Evolutionary conservation across 2,113 vertebrate genomes (phyloP).

Genomic region (Cygnus atratus): DNA sequence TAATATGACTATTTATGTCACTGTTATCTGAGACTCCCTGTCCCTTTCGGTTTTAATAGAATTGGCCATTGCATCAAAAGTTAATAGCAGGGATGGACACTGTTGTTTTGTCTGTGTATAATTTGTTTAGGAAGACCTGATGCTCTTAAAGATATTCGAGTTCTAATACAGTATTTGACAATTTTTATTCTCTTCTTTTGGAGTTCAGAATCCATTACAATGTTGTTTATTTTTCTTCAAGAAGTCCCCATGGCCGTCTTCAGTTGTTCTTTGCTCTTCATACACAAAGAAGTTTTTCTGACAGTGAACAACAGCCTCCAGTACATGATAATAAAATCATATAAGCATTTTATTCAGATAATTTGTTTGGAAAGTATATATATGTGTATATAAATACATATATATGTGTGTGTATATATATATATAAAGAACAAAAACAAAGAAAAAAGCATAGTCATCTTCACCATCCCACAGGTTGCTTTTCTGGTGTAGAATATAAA

Average conservation of each 20-base stretch:
- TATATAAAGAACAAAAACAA: neutral
- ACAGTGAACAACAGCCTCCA: neutral
- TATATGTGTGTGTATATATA: no score
- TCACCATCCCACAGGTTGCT: neutral
- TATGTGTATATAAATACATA: no score
- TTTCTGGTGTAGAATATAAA: neutral
- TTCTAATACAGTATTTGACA: neutral
- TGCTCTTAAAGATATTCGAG: neutral
- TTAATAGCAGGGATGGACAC: neutral
- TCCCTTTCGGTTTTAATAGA: neutral
- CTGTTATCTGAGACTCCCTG: neutral
- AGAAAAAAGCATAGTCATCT: neutral
- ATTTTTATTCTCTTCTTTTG: neutral
- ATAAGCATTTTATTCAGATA: neutral
- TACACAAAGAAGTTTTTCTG: neutral
- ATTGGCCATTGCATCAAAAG: neutral
- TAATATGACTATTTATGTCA: neutral
- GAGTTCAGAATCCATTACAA: neutral
- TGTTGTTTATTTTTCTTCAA: neutral
- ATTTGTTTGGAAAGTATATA: neutral
- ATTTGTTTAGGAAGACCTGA: neutral
- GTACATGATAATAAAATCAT: conserved; percentile 2
- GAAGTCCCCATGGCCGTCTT: neutral
- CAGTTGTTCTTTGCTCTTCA: neutral
- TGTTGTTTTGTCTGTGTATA: neutral